Evolutionary conservation across 2,888 invertebrate genomes (phyloP).

Genomic region (Mellilla xanthometata): DNA sequence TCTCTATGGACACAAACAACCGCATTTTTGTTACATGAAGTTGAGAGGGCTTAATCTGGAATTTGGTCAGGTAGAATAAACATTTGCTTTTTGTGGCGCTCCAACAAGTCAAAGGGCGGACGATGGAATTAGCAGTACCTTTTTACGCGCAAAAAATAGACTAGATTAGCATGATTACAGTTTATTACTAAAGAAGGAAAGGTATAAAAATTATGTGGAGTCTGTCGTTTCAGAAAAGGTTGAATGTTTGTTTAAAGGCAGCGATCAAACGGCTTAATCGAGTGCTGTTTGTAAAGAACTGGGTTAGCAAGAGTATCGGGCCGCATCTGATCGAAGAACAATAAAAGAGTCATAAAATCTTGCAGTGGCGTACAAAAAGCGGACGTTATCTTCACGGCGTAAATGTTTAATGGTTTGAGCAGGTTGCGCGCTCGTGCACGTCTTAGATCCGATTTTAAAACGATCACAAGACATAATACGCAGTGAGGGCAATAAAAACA

Average conservation of each 20-base stretch:
- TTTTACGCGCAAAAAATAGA: neutral
- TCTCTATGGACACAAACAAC: constrained; percentile 63
- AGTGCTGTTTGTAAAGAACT: constrained; percentile 58
- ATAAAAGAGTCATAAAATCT: constrained; percentile 73
- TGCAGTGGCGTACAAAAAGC: constrained; percentile 67
- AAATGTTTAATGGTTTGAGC: constrained; percentile 70
- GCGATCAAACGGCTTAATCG: constrained; percentile 52
- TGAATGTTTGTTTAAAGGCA: constrained; percentile 30
- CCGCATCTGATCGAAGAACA: constrained; percentile 63
- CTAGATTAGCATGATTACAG: no score
- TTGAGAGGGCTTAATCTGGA: constrained; percentile 68
- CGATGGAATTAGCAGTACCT: constrained; percentile 30
- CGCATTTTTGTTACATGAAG: constrained; percentile 66
- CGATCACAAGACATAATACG: constrained; percentile 35
- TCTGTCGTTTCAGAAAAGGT: constrained; percentile 26
- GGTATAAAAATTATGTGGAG: no score
- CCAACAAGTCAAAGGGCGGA: constrained; percentile 39
- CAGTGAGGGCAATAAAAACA: constrained; percentile 11
- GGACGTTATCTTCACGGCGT: constrained; percentile 70
- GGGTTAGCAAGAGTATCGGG: constrained; percentile 51
- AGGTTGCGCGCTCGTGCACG: constrained; percentile 53
- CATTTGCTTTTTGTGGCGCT: constrained; percentile 56
- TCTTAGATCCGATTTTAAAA: constrained; percentile 72
- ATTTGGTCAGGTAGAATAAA: constrained; percentile 69
- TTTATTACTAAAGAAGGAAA: no score